Evolutionary conservation across 2,113 vertebrate genomes (phyloP).

Genomic region (Dasypus novemcinctus): DNA sequence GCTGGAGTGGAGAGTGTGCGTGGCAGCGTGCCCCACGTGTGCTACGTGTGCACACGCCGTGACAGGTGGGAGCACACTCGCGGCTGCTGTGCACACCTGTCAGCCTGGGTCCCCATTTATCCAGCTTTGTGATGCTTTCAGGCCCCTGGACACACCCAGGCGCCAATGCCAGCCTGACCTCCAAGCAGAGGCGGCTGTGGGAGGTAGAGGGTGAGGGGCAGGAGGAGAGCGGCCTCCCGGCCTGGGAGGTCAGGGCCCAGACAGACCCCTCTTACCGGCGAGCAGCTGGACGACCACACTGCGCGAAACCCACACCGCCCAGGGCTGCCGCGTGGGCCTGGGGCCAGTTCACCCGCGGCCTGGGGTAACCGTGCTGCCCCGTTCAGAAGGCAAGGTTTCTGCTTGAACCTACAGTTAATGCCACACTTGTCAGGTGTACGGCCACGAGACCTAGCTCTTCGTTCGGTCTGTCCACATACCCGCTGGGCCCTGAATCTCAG

Average conservation of each 20-base stretch:
- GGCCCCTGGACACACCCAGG: neutral
- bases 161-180: neutral
- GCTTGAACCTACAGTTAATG: too few relatives aligned
- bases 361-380: too few relatives aligned
- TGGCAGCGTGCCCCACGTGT: too few relatives aligned
- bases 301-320: neutral
- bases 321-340: neutral
- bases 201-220: neutral
- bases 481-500: too few relatives aligned
- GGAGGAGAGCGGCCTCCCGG: neutral
- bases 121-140: neutral
- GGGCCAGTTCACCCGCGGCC: too few relatives aligned
- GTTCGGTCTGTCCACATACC: too few relatives aligned
- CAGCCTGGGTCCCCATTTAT: neutral
- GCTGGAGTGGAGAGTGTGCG: neutral
- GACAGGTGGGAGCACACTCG: neutral
- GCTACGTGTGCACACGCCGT: rapidly evolving
- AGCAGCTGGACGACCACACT: rapidly evolving
- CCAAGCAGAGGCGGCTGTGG: neutral
- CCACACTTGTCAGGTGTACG: too few relatives aligned
- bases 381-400: neutral
- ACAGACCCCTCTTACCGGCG: neutral
- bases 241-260: neutral
- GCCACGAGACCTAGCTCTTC: too few relatives aligned
- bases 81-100: neutral